Evolutionary conservation across 1,140 invertebrate species (phyloP), one percentile per base, ranked within the genome.

Genomic region (Brachionus asplanchnoidis): DNA sequence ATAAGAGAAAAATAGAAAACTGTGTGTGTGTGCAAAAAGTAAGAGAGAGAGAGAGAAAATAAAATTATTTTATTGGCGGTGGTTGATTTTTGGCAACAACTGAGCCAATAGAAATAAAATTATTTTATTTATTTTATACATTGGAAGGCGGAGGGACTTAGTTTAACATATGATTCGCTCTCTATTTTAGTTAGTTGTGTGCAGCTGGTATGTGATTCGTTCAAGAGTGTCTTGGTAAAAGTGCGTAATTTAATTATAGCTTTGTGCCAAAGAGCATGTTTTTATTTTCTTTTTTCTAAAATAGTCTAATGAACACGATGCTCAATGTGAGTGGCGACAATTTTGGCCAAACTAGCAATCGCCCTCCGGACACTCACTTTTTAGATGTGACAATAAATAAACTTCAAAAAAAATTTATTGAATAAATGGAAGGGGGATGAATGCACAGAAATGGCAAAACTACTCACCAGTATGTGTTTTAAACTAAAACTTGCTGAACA

Each of bases 201-300:
- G n/a, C 17, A 56, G n/a, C 50, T 56, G 20, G 14, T 60, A 60
- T 8, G 20, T 11, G 53, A 60, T 60, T 60, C 53, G 53, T 77
- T 77, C 44, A 8, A 23, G 46, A 77, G 42, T 77, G 26, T 77
- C 73, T 53, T 50, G 50, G 73, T 77, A 53, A 77, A 77, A 77
- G 73, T 77, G 20, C 73, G 73, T 50, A 77, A 77, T 77, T 77
- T 77, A 77, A 77, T 50, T 50, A 77, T 50, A 77, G 17, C 68
- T 73, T 73, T 68, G 12, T 40, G n/a, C 46, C 46, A 77, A 26
- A 77, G 50, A 77, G 26, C 12, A 46, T 77, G 46, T 50, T 77
- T 36, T 42, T 28, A 1, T 77, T 36, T 2, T 2, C 3, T 36
- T 36, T 36, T 36, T 36, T 36, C 6, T 36, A 36, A 50, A 46